Conservation (phyloP, 2,888 invertebrate species). For the Metacarcinus magister region DNA sequence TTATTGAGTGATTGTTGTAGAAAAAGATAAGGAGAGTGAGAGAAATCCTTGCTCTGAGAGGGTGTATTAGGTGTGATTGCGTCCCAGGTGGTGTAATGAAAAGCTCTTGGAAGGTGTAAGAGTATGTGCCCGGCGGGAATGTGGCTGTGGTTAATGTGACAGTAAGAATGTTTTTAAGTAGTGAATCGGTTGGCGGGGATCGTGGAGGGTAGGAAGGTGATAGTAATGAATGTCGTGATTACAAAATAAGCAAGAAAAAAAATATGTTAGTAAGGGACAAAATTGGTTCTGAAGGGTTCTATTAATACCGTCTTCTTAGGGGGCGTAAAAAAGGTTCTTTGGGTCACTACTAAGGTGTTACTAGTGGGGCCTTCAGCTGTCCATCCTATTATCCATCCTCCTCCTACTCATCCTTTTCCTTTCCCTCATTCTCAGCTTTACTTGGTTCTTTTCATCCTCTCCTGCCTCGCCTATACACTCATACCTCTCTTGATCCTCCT, state of each 20-base stretch:
- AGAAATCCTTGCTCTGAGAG: too few species aligned
- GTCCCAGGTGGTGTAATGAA: too few species aligned
- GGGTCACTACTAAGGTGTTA: background rate
- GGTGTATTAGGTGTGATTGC: too few species aligned
- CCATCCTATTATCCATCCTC: background rate
- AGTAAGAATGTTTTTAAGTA: background rate
- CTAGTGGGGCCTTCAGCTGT: background rate
- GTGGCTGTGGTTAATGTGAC: background rate
- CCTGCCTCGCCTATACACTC: background rate
- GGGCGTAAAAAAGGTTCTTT: background rate
- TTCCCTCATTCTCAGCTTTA: background rate
- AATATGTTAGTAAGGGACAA: background rate
- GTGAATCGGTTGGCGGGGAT: background rate
- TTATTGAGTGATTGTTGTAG: too few species aligned
- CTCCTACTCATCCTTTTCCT: background rate
- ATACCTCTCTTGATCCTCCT: background rate
- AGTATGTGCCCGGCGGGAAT: background rate
- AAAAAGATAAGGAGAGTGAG: too few species aligned
- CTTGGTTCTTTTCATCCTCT: background rate
- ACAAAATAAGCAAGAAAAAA: background rate
- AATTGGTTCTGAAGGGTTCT: background rate
- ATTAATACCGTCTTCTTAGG: background rate
- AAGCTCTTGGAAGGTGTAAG: too few species aligned
- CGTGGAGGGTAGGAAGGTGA: background rate
- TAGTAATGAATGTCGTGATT: background rate